These are phyloP conservation scores for Scytalopus superciliaris DNA, from an alignment of 2,113 vertebrate genomes.

Conservation along the genomic window DNA sequence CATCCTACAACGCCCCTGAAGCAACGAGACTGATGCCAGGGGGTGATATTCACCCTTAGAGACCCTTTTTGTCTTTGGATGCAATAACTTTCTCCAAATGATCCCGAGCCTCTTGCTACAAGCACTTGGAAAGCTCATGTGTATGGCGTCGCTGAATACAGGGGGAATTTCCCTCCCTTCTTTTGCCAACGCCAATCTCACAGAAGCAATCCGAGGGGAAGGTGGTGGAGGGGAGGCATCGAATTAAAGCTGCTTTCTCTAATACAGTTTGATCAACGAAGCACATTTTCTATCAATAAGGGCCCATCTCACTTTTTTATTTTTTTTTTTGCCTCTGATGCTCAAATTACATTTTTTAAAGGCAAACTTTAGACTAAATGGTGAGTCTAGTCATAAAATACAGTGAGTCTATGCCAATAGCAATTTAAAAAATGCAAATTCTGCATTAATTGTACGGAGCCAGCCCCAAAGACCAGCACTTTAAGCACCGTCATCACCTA, in stretches of 20 bases:
- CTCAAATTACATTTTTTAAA: not conserved
- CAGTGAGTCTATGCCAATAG: not conserved
- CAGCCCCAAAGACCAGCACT: slow-evolving; percentile 8
- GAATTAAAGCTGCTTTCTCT: slow-evolving; percentile 11
- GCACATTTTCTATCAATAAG: not conserved
- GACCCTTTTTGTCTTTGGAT: not conserved
- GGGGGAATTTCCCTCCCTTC: not conserved
- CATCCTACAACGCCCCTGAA: not conserved
- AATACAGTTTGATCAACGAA: not conserved
- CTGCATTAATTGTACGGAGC: not conserved
- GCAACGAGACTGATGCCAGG: not conserved
- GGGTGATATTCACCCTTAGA: not conserved
- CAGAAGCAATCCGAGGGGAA: not conserved
- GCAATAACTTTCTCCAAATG: not conserved
- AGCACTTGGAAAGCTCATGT: not conserved
- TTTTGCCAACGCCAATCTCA: not conserved
- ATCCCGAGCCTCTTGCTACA: not conserved
- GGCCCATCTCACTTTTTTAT: not conserved
- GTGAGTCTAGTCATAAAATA: not conserved
- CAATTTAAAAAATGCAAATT: not conserved
- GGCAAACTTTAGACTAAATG: not conserved
- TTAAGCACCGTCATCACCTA: not conserved
- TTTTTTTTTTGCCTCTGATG: not conserved
- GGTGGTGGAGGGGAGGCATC: not conserved
- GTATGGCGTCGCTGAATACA: not conserved